Evolutionary conservation across 53 echinoderm and acorn worm species (phyloP).

Genomic region (Paelopatides confundens): DNA sequence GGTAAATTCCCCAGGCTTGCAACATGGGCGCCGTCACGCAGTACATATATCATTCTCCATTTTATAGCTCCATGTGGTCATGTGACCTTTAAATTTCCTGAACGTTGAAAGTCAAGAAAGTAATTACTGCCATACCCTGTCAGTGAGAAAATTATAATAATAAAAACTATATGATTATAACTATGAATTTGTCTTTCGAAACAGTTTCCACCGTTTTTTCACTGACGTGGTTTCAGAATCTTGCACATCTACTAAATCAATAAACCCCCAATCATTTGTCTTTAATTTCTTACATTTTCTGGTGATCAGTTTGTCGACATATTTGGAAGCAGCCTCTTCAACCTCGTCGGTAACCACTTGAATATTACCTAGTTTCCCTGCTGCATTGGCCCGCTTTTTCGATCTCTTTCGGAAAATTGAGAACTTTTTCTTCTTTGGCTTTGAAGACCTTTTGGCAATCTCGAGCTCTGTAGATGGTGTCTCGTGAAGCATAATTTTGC

Average conservation of each 20-base stretch:
- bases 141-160: too few species aligned
- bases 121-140: too few species aligned
- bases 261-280: constrained; percentile 30
- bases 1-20: too few species aligned
- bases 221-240: neutral
- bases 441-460: neutral
- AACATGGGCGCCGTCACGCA: too few species aligned
- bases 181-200: neutral
- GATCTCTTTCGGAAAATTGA: constrained; percentile 2
- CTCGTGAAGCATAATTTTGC: neutral
- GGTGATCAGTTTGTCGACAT: constrained; percentile 2
- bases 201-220: neutral
- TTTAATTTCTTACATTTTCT: constrained; percentile 5
- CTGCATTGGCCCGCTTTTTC: neutral
- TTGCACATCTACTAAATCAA: neutral
- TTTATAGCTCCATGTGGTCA: too few species aligned
- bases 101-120: too few species aligned
- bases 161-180: neutral
- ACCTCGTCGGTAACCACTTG: neutral
- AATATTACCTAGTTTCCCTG: neutral
- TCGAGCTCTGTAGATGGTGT: neutral
- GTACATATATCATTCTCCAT: too few species aligned
- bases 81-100: too few species aligned
- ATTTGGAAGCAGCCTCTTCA: neutral
- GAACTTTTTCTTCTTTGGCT: neutral